Evolutionary conservation across 2,113 vertebrate species (phyloP).

Genomic region (Calidris pugnax): DNA sequence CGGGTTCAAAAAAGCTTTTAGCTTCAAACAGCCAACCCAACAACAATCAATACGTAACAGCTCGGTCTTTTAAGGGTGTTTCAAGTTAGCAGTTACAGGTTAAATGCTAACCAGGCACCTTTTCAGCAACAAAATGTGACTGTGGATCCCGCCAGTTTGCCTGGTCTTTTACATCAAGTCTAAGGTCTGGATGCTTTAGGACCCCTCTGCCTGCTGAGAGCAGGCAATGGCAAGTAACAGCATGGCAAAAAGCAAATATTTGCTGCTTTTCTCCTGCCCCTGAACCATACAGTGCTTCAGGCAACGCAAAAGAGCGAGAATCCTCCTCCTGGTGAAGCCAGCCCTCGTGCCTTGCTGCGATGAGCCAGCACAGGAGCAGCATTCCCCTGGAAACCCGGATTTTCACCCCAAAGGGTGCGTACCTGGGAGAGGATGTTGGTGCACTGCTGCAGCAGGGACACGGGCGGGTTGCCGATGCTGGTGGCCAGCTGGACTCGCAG

Average conservation of each 20-base stretch:
- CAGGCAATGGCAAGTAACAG: background rate
- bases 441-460: slow-evolving; percentile 96
- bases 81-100: background rate
- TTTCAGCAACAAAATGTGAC: rapidly evolving
- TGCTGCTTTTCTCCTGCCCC: background rate
- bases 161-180: background rate
- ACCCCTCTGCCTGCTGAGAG: background rate
- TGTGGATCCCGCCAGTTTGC: background rate
- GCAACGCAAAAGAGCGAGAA: background rate
- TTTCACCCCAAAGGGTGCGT: background rate
- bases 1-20: background rate
- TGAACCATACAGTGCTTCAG: rapidly evolving
- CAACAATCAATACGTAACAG: rapidly evolving
- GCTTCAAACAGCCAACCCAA: background rate
- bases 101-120: background rate
- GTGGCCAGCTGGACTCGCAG: slow-evolving; percentile 95
- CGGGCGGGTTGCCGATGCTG: slow-evolving; percentile 93
- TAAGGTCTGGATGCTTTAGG: background rate
- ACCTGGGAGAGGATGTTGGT: slow-evolving; percentile 99
- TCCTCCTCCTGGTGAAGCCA: rapidly evolving
- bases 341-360: rapidly evolving
- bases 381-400: rapidly evolving
- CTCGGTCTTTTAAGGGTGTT: background rate
- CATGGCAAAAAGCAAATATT: rapidly evolving
- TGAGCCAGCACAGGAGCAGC: no score